Evolutionary conservation across 2,797 vertebrate genomes (phyloP).

Genomic region (Limnodromus scolopaceus): DNA sequence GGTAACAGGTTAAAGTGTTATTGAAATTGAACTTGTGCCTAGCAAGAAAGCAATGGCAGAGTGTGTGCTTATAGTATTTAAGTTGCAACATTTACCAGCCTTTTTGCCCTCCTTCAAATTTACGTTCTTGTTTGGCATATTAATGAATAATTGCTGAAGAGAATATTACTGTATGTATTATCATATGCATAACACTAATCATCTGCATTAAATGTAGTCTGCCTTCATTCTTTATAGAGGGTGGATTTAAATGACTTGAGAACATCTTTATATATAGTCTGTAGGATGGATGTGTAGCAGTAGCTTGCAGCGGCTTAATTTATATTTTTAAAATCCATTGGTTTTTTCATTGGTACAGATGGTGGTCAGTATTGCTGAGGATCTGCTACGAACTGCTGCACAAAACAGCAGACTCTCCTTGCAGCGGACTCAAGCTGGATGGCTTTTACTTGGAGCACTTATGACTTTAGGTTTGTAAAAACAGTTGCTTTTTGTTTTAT

Average conservation of each 20-base stretch:
- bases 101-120: background rate
- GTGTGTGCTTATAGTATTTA: background rate
- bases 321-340: background rate
- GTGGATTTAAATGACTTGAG: background rate
- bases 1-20: background rate
- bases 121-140: background rate
- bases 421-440: conserved; percentile 96
- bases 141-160: background rate
- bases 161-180: background rate
- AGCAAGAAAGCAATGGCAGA: background rate
- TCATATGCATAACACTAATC: background rate
- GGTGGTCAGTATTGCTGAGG: conserved; percentile 98
- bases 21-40: background rate
- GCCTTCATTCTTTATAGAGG: background rate
- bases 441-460: conserved; percentile 95
- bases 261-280: background rate
- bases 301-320: background rate
- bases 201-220: background rate
- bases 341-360: conserved; percentile 79
- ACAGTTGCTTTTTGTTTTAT: background rate
- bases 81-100: background rate
- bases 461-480: conserved; percentile 92
- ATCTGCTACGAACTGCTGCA: conserved; percentile 93
- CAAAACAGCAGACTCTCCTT: conserved; percentile 97
- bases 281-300: background rate